Evolutionary conservation across 2,888 invertebrate species (phyloP).

Genomic region (Ferdinandea cuprea): DNA sequence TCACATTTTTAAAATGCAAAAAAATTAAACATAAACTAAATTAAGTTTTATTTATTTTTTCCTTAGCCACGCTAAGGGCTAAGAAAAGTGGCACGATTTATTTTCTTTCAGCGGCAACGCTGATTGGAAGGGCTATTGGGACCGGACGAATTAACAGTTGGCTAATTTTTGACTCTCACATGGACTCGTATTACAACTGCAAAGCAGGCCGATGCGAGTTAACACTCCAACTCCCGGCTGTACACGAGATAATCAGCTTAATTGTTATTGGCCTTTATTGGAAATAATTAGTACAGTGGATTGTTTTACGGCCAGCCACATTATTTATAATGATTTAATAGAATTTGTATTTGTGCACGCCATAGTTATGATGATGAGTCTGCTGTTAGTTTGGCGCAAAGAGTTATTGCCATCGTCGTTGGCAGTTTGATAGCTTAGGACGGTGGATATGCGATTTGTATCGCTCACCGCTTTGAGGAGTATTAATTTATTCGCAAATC

Average conservation of each 20-base stretch:
- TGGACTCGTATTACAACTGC: neutral
- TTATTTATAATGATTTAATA: conserved; percentile 74
- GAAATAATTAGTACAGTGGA: conserved; percentile 72
- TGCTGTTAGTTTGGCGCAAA: conserved; percentile 32
- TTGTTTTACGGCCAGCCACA: conserved; percentile 64
- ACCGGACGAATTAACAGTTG: neutral
- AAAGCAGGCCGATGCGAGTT: neutral
- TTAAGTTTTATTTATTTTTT: no score
- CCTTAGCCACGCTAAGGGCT: no score
- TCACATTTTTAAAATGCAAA: no score
- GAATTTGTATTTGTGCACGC: conserved; percentile 55
- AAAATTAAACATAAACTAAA: no score
- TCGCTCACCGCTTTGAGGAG: conserved; percentile 13
- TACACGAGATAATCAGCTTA: conserved; percentile 68
- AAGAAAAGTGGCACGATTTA: no score
- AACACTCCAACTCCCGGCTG: conserved; percentile 8
- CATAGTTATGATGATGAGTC: conserved; percentile 20
- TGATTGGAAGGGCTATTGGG: no score
- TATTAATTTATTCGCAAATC: conserved; percentile 60
- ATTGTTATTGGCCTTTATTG: conserved; percentile 74
- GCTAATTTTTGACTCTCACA: conserved; percentile 26
- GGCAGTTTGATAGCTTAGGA: conserved; percentile 41
- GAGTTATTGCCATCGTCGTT: conserved; percentile 60
- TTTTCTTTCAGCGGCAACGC: no score
- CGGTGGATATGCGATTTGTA: conserved; percentile 34